These are phyloP conservation scores for Noctua janthe DNA, from an alignment of 2,888 invertebrate species.

Conservation along the genomic window DNA sequence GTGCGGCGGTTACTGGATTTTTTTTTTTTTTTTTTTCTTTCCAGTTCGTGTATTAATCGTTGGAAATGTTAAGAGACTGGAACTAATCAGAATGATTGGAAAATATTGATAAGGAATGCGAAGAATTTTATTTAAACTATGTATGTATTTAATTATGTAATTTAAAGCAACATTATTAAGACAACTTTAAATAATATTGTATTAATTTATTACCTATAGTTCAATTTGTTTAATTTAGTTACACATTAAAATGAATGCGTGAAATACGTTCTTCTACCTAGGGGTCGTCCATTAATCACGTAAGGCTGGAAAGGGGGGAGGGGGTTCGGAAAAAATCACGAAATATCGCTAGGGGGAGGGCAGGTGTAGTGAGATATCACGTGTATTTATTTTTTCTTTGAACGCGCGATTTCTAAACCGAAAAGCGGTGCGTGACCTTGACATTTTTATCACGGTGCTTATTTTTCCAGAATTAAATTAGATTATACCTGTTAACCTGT, in stretches of 20 bases:
- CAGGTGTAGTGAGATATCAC: too few relatives aligned
- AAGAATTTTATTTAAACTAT: slow-evolving; percentile 13
- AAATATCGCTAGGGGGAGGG: too few relatives aligned
- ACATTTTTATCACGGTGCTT: too few relatives aligned
- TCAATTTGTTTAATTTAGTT: not conserved
- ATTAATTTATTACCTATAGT: not conserved
- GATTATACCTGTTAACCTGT: too few relatives aligned
- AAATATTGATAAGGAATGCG: not conserved
- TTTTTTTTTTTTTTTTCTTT: slow-evolving; percentile 8
- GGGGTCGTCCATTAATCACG: too few relatives aligned
- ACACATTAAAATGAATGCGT: not conserved
- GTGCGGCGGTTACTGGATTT: slow-evolving; percentile 17
- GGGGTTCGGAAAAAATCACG: too few relatives aligned
- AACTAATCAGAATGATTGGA: slow-evolving; percentile 4
- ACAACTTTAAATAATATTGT: not conserved
- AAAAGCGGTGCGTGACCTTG: too few relatives aligned
- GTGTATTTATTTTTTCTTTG: too few relatives aligned
- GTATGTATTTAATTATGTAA: not conserved
- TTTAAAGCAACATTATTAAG: too few relatives aligned
- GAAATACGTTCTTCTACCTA: not conserved
- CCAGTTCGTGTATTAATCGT: slow-evolving; percentile 20
- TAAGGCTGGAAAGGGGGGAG: too few relatives aligned
- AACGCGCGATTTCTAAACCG: too few relatives aligned
- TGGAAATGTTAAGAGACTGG: slow-evolving; percentile 29
- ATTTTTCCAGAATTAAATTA: too few relatives aligned